Conservation (phyloP, 2,888 invertebrate genomes). For the Pemphredon lugubris region DNA sequence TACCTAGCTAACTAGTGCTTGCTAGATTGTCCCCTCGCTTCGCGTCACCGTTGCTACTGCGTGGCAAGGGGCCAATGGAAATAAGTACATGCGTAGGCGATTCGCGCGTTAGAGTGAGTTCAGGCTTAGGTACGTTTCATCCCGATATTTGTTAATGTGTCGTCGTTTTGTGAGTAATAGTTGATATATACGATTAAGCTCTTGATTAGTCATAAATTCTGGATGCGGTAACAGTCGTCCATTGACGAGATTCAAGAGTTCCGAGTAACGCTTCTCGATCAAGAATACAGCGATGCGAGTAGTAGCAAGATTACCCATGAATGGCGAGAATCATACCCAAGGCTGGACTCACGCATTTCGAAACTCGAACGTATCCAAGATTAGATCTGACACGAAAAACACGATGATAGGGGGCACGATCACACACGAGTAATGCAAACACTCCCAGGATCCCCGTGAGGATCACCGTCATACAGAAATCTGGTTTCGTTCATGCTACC, state of each 20-base stretch:
- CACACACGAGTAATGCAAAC: slow-evolving; percentile 3
- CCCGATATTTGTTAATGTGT: slow-evolving; percentile 25
- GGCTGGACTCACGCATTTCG: not conserved
- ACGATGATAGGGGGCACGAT: slow-evolving; percentile 1
- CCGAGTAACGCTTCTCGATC: too few species aligned
- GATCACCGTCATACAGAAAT: slow-evolving; percentile 13
- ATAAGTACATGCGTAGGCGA: slow-evolving; percentile 56
- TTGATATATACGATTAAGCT: too few species aligned
- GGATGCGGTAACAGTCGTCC: too few species aligned
- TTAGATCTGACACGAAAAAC: slow-evolving; percentile 8
- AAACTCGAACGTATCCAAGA: not conserved
- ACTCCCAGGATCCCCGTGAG: slow-evolving; percentile 5
- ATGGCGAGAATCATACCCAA: not conserved
- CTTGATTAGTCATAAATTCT: too few species aligned
- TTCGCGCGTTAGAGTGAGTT: slow-evolving; percentile 28
- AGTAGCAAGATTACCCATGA: too few species aligned
- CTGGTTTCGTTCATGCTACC: slow-evolving; percentile 64
- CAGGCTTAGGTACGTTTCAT: slow-evolving; percentile 26
- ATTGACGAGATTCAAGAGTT: too few species aligned
- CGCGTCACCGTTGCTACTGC: slow-evolving; percentile 48
- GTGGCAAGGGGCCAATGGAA: slow-evolving; percentile 62
- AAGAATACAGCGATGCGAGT: too few species aligned
- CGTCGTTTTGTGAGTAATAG: too few species aligned
- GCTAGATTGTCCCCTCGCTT: slow-evolving; percentile 19
- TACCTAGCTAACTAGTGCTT: slow-evolving; percentile 41